Percentiles rank a stretch among this genome's conserved stretches.
Evolutionary conservation across 2,113 vertebrate genomes (phyloP).

Genomic region (Okapia johnstoni): DNA sequence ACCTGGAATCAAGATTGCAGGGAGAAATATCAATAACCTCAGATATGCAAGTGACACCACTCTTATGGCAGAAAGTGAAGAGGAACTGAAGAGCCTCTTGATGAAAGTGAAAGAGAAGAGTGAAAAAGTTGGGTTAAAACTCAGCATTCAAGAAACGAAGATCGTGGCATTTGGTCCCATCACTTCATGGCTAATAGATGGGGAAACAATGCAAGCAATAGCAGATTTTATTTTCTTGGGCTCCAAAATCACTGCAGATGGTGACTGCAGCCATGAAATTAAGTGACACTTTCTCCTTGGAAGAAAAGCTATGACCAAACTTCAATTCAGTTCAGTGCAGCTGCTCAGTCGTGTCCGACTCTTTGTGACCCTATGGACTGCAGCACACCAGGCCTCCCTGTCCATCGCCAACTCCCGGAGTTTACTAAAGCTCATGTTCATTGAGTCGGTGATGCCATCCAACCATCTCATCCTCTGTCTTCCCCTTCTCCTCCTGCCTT

Average conservation of each 20-base stretch:
- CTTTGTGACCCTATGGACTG: background rate
- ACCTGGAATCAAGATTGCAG: background rate
- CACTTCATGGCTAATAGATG: background rate
- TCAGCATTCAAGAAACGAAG: background rate
- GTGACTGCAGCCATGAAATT: background rate
- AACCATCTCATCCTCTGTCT: background rate
- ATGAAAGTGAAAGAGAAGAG: background rate
- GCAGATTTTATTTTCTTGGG: background rate
- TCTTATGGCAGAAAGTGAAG: background rate
- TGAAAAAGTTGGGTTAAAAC: background rate
- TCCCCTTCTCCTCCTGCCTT: background rate
- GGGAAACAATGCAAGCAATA: background rate
- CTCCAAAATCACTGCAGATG: background rate
- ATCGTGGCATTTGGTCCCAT: background rate
- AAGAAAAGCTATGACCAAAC: background rate
- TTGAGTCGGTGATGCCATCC: background rate
- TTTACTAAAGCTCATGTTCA: background rate
- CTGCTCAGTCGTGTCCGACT: background rate
- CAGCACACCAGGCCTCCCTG: fast-evolving
- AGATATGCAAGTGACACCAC: background rate
- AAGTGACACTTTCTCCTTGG: background rate
- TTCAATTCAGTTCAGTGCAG: background rate
- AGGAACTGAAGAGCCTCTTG: background rate
- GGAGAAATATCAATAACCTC: background rate
- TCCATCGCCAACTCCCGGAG: fast-evolving